Evolutionary conservation across 2,797 vertebrate species (phyloP).

Genomic region (Chanos chanos): DNA sequence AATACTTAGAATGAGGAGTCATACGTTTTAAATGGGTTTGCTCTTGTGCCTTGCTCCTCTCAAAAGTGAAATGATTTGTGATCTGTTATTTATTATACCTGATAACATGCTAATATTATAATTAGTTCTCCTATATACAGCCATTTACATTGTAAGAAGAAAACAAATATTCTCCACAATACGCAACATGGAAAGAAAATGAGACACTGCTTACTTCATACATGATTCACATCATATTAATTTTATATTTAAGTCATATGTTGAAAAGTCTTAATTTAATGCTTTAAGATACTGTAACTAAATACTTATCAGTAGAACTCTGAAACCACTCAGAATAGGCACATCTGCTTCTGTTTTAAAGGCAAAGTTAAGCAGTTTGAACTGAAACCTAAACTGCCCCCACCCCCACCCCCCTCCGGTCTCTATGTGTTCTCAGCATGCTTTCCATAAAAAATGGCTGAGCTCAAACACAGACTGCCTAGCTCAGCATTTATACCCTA

Average conservation of each 20-base stretch:
- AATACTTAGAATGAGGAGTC: neutral
- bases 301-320: neutral
- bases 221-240: too few relatives aligned
- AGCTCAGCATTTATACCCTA: slow-evolving; percentile 39
- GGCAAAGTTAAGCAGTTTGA: slow-evolving; percentile 47
- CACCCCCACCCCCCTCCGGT: slow-evolving; percentile 16
- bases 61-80: too few relatives aligned
- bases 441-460: slow-evolving; percentile 45
- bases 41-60: too few relatives aligned
- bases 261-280: neutral
- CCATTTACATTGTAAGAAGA: too few relatives aligned
- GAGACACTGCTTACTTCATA: too few relatives aligned
- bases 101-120: too few relatives aligned
- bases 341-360: slow-evolving; percentile 67
- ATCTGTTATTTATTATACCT: too few relatives aligned
- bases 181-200: too few relatives aligned
- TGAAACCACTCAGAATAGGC: slow-evolving; percentile 6
- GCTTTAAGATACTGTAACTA: neutral
- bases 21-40: slow-evolving; percentile 1
- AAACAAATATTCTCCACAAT: too few relatives aligned
- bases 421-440: slow-evolving; percentile 35
- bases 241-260: too few relatives aligned
- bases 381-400: slow-evolving; percentile 46
- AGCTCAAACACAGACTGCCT: slow-evolving; percentile 37
- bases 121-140: too few relatives aligned